phyloP scores from a whole-genome alignment of 2,113 vertebrate genomes.

The Lasiurus cinereus region DNA sequence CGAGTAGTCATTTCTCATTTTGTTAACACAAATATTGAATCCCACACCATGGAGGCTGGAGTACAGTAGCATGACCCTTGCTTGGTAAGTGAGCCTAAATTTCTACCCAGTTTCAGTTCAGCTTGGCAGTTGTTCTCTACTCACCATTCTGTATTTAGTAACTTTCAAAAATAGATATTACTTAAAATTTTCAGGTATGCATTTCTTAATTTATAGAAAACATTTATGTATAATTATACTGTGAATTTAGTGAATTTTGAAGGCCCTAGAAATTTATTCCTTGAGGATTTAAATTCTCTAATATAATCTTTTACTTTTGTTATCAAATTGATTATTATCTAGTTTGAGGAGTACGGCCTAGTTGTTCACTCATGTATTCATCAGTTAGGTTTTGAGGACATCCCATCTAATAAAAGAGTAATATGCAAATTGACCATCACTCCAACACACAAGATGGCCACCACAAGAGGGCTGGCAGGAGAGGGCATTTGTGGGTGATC shows the following conservation, averaged over 20 bases:
- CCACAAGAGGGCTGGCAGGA: no score
- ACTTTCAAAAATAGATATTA: background rate
- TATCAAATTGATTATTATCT: background rate
- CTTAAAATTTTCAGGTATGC: background rate
- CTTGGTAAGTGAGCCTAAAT: background rate
- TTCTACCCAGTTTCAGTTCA: background rate
- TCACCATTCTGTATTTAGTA: background rate
- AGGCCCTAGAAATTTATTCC: background rate
- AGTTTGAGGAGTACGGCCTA: background rate
- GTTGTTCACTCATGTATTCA: background rate
- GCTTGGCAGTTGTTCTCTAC: background rate
- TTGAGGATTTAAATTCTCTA: background rate
- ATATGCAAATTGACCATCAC: no score
- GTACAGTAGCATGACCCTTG: background rate
- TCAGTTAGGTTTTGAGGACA: background rate
- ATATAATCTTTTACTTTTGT: background rate
- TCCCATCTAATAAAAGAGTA: no score
- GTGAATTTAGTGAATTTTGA: background rate
- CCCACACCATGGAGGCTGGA: background rate
- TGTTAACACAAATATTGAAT: background rate
- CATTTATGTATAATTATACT: background rate
- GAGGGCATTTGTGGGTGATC: no score
- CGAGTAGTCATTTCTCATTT: constrained; percentile 20
- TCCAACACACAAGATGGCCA: no score
- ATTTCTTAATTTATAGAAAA: background rate